Evolutionary conservation across 2,888 invertebrate species (phyloP), one percentile per base, ranked within the genome.

Genomic region (Brachyopa scutellaris): DNA sequence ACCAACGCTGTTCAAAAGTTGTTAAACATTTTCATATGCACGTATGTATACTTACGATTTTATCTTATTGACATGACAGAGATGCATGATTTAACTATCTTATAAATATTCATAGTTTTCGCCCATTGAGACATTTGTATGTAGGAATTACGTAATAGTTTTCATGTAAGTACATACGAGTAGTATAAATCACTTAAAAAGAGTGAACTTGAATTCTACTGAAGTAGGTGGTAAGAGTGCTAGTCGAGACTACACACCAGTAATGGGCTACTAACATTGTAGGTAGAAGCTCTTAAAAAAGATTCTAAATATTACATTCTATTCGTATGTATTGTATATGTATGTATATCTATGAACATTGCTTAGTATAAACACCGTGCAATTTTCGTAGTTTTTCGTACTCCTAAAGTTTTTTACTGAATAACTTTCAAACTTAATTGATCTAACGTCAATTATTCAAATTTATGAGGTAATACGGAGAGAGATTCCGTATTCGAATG

Each of bases 101-200:
- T 33, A 76, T 61, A 69, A 76, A 76, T 76, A 74, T 76, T 76
- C 61, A 69, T 29, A 29, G 29, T n/a, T 29, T 15, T 53, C 21
- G 40, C 61, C 29, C 23, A 38, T 55, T 19, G 13, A 36, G 26
- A 57, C 7, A 19, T 17, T 55, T 45, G 15, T 31, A n/a, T 64
- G 38, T 53, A 40, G 11, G 9, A n/a, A 21, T 40, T 40, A 53
- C 66, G 53, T 53, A 64, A 64, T 11, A 3, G 8, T 47, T 13
- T 17, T n/a, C n/a, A n/a, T n/a, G n/a, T n/a, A n/a, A n/a, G n/a
- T n/a, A n/a, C n/a, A n/a, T n/a, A n/a, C n/a, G n/a, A n/a, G n/a
- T n/a, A n/a, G n/a, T n/a, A n/a, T n/a, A n/a, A n/a, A n/a, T n/a
- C n/a, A n/a, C n/a, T n/a, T n/a, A n/a, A n/a, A n/a, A n/a, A n/a